A percentile compares a stretch with the other conserved stretches of the same genome.
Conservation (phyloP, 2,888 invertebrate genomes). For the Axea sp. region DNA sequence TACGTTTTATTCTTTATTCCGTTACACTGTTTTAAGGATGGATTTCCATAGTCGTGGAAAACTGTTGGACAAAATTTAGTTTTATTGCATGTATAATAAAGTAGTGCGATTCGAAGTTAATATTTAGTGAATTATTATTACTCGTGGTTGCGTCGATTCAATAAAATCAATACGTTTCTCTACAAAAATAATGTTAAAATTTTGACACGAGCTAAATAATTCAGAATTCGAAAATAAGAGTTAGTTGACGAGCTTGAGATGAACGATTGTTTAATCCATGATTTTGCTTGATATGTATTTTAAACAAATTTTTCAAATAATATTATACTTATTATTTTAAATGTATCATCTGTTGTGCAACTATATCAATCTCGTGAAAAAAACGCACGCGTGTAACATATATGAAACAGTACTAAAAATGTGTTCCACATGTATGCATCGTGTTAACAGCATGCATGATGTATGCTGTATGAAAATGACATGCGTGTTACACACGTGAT, state of each 20-base stretch:
- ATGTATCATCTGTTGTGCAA: not conserved
- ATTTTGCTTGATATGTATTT: slow-evolving; percentile 9
- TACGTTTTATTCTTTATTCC: too few species aligned
- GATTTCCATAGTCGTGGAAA: too few species aligned
- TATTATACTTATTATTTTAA: too few species aligned
- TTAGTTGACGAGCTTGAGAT: slow-evolving; percentile 9
- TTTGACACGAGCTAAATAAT: slow-evolving; percentile 40
- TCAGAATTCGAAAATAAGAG: slow-evolving; percentile 33
- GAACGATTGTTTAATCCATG: slow-evolving; percentile 19
- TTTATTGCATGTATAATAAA: not conserved
- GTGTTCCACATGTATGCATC: too few species aligned
- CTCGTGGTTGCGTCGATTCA: slow-evolving; percentile 6
- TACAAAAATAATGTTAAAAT: slow-evolving; percentile 32
- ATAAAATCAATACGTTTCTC: slow-evolving; percentile 31
- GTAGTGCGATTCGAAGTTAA: not conserved
- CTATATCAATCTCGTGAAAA: too few species aligned
- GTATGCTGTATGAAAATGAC: too few species aligned
- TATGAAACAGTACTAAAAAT: too few species aligned
- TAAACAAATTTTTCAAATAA: slow-evolving; percentile 22
- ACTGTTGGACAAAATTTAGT: too few species aligned
- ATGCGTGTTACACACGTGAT: too few species aligned
- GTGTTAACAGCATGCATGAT: too few species aligned
- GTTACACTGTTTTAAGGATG: too few species aligned
- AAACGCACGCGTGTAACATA: too few species aligned
- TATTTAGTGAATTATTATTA: slow-evolving; percentile 20